These are phyloP conservation scores for Physocephala rufipes DNA, from an alignment of 2,888 invertebrate species.

Conservation along the genomic window DNA sequence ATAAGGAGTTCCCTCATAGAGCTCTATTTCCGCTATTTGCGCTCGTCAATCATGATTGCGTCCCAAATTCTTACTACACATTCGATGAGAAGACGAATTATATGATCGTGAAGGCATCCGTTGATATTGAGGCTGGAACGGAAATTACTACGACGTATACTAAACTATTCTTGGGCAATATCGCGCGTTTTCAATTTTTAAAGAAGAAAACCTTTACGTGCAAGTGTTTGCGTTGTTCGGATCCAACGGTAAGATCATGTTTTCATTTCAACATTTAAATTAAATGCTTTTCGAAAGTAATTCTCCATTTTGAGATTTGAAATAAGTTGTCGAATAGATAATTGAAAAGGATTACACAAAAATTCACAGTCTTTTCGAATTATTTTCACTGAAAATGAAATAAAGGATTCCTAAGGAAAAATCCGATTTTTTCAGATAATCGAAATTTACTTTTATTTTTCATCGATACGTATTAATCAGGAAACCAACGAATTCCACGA, in stretches of 20 bases:
- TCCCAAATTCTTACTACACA: slow-evolving; percentile 76
- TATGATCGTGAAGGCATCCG: slow-evolving; percentile 72
- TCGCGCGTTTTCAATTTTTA: slow-evolving; percentile 72
- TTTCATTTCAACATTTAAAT: too few species aligned
- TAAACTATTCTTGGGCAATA: slow-evolving; percentile 75
- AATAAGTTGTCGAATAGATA: too few species aligned
- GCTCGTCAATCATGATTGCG: slow-evolving; percentile 78
- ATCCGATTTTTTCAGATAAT: too few species aligned
- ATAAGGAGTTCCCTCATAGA: slow-evolving; percentile 67
- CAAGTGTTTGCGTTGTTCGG: slow-evolving; percentile 73
- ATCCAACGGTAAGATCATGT: slow-evolving; percentile 71
- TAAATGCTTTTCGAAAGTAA: too few species aligned
- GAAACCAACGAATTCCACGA: too few species aligned
- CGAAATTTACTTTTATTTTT: too few species aligned
- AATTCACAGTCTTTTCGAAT: too few species aligned
- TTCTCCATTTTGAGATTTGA: too few species aligned
- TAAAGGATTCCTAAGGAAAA: too few species aligned
- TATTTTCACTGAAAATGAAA: too few species aligned
- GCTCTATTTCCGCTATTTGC: slow-evolving; percentile 75
- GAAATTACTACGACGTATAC: slow-evolving; percentile 77
- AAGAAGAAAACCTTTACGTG: slow-evolving; percentile 76
- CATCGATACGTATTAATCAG: too few species aligned
- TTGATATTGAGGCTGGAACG: slow-evolving; percentile 72
- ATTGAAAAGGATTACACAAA: too few species aligned
- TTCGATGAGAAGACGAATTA: slow-evolving; percentile 70